phyloP scores from a whole-genome alignment of 2,113 vertebrate genomes.

The Aldabrachelys gigantea region DNA sequence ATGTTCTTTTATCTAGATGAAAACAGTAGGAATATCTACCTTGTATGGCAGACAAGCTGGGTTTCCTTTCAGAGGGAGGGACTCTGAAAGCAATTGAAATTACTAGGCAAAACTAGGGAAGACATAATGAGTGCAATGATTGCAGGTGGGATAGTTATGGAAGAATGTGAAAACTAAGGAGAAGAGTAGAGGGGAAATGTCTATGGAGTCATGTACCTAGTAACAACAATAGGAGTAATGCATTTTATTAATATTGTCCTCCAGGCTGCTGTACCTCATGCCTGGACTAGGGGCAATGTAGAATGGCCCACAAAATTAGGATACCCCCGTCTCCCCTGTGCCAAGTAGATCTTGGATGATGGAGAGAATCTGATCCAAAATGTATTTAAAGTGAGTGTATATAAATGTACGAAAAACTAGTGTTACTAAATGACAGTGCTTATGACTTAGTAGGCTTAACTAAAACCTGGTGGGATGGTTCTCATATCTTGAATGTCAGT shows the following conservation, averaged over 20 bases:
- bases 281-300: neutral
- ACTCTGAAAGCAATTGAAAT: neutral
- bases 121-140: neutral
- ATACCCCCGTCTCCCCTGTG: neutral
- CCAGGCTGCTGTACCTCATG: neutral
- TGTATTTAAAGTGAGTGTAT: neutral
- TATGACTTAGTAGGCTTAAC: neutral
- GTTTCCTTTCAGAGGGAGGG: neutral
- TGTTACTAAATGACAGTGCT: neutral
- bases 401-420: neutral
- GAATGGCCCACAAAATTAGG: neutral
- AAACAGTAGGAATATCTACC: neutral
- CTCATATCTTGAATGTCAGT: neutral
- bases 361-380: neutral
- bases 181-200: neutral
- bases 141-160: neutral
- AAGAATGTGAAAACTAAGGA: neutral
- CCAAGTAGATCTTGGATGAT: neutral
- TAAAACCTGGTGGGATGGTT: neutral
- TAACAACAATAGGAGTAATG: neutral
- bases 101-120: neutral
- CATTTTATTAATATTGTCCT: neutral
- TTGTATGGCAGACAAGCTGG: accelerated
- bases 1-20: neutral
- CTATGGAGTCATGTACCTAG: neutral